A percentile compares a stretch with the other conserved stretches of the same genome.
phyloP scores from a whole-genome alignment of 2,888 invertebrate species.

The Lasioglossum villosulum region DNA sequence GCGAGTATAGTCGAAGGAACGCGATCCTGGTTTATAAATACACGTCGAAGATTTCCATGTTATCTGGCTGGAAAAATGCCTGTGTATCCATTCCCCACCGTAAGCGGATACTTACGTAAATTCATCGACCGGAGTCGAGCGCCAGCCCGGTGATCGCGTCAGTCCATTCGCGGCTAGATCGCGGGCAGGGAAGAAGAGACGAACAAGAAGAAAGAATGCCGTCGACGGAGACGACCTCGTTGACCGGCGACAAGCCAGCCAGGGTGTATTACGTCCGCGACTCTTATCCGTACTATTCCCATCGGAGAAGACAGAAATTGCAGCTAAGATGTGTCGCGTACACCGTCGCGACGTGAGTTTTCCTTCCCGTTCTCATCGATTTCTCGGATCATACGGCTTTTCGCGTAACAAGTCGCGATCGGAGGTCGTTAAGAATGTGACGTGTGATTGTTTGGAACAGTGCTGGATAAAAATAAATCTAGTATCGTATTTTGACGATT shows the following conservation, averaged over 20 bases:
- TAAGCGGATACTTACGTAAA: constrained; percentile 65
- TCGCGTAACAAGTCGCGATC: neutral
- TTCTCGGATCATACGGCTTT: neutral
- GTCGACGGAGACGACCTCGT: constrained; percentile 70
- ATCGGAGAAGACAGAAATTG: constrained; percentile 65
- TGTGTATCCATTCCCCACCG: constrained; percentile 54
- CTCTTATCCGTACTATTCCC: constrained; percentile 67
- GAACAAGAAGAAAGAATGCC: constrained; percentile 52
- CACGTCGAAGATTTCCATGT: constrained; percentile 8
- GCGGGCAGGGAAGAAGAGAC: constrained; percentile 24
- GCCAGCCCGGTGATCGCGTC: constrained; percentile 38
- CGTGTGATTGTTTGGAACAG: neutral
- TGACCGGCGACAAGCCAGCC: constrained; percentile 58
- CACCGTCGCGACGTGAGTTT: constrained; percentile 71
- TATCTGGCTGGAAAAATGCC: constrained; percentile 5
- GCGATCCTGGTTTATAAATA: neutral
- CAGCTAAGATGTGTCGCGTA: constrained; percentile 70
- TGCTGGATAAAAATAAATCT: neutral
- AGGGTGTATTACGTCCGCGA: constrained; percentile 68
- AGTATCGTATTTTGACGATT: neutral
- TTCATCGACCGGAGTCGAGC: constrained; percentile 57
- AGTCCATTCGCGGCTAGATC: constrained; percentile 39
- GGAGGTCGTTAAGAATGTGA: neutral
- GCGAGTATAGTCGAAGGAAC: neutral
- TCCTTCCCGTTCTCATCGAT: neutral